Evolutionary conservation across 2,888 invertebrate species (phyloP).

Genomic region (Apamea monoglypha): DNA sequence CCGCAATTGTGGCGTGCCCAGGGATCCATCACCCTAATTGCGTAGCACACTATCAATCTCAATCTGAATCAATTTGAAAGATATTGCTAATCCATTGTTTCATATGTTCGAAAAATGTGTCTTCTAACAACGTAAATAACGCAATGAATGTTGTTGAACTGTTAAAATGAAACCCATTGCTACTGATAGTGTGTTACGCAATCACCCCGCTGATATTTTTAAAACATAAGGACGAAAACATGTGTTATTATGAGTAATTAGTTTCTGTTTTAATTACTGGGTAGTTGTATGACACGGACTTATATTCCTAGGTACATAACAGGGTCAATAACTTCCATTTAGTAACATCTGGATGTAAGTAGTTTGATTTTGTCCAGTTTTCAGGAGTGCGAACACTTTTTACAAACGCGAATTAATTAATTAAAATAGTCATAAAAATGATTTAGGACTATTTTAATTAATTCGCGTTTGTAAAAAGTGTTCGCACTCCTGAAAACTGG

Average conservation of each 20-base stretch:
- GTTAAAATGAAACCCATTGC: no score
- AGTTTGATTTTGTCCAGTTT: neutral
- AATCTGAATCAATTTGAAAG: no score
- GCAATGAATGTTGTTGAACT: no score
- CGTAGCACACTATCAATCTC: no score
- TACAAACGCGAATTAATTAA: neutral
- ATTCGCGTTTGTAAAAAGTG: neutral
- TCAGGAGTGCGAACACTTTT: neutral
- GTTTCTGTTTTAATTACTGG: neutral
- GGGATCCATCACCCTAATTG: no score
- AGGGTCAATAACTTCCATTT: slow-evolving; percentile 2
- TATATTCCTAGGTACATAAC: neutral
- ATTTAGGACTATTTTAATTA: neutral
- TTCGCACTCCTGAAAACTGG: neutral
- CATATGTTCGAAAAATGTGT: no score
- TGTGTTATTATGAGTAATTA: slow-evolving; percentile 1
- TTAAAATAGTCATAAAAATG: neutral
- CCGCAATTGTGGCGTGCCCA: no score
- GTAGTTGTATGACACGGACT: neutral
- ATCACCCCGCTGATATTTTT: no score
- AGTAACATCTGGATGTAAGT: neutral
- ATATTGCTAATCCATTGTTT: no score
- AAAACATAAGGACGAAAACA: slow-evolving; percentile 1
- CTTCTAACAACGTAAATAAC: no score
- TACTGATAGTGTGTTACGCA: no score